Evolutionary conservation across 2,888 invertebrate genomes (phyloP).

Genomic region (Lepidonotus clava): DNA sequence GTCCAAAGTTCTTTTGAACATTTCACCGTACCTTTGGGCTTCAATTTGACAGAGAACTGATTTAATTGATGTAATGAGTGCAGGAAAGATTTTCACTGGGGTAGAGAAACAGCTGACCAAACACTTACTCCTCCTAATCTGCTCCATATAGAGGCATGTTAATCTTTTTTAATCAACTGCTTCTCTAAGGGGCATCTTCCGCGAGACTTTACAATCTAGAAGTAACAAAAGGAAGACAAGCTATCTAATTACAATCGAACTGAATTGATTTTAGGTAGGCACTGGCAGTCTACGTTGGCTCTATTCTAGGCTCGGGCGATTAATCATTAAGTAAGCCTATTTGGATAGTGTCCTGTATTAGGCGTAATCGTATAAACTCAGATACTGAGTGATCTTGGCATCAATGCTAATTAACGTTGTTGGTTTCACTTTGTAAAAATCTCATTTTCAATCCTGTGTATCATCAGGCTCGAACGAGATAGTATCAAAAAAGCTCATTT

Average conservation of each 20-base stretch:
- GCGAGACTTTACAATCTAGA: not conserved
- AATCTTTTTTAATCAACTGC: not conserved
- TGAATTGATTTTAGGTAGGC: not conserved
- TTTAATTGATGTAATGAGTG: not conserved
- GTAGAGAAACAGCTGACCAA: conserved; percentile 1
- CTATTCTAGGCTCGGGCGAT: not conserved
- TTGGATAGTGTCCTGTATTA: too few relatives aligned
- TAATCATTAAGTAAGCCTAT: too few relatives aligned
- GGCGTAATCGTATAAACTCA: too few relatives aligned
- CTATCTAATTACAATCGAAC: conserved; percentile 23
- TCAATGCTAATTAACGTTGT: too few relatives aligned
- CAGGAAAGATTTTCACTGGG: not conserved
- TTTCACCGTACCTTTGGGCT: too few relatives aligned
- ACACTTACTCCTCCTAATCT: not conserved
- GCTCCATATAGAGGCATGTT: not conserved
- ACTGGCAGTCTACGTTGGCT: not conserved
- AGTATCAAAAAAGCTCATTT: too few relatives aligned
- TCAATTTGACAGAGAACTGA: not conserved
- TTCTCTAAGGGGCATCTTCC: not conserved
- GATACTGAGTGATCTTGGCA: too few relatives aligned
- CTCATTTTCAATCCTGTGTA: too few relatives aligned
- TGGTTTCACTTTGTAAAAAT: too few relatives aligned
- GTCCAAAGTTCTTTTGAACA: too few relatives aligned
- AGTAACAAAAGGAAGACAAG: not conserved
- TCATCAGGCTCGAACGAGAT: too few relatives aligned